Base-by-base conservation (phyloP, 1,140 invertebrate genomes). In the Habropoda laboriosa region DNA sequence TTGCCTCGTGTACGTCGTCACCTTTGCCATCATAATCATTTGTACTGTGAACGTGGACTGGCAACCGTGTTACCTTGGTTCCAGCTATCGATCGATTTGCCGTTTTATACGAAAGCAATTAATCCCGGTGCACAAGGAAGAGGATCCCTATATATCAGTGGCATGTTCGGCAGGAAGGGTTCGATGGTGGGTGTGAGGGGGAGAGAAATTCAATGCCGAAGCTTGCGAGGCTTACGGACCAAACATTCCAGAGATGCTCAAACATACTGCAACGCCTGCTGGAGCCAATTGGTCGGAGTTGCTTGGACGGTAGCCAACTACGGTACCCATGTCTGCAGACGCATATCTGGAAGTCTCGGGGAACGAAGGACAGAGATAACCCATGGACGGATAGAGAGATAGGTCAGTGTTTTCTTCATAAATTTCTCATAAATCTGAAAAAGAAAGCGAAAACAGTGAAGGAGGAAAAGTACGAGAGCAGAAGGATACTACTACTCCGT, bases 251-350 rank as follows among this genome's bases (percentile, higher is more conserved):
- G 81, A 88, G 71, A 81, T 61, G 77, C 53, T 75, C 77, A 66
- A 87, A 83, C 87, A 81, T 87, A 84, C 88, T 90, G 87, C 87
- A 86, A 85, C 79, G 76, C 75, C 64, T 78, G 71, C 70, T 86
- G 79, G 57, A 74, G 86, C 89, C 90, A 92, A 91, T 92, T 90
- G 90, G 83, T 89, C 79, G 63, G 86, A 91, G 88, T 90, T 90
- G 87, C 84, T 90, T 92, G 91, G 91, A 91, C 75, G 67, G 71
- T 38, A 55, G 91, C 91, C 90, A 92, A 91, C 84, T 90, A 78
- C 72, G 40, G 82, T 91, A 86, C 86, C 85, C 83, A n/a, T 85
- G 83, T 88, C 86, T 85, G 87, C 88, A 87, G 81, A 61, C 82
- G 78, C 75, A 76, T 86, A 86, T 85, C 78, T 86, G 74, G 49